These are phyloP conservation scores for Lymantria dispar DNA, from an alignment of 2,888 invertebrate species.

Conservation along the genomic window DNA sequence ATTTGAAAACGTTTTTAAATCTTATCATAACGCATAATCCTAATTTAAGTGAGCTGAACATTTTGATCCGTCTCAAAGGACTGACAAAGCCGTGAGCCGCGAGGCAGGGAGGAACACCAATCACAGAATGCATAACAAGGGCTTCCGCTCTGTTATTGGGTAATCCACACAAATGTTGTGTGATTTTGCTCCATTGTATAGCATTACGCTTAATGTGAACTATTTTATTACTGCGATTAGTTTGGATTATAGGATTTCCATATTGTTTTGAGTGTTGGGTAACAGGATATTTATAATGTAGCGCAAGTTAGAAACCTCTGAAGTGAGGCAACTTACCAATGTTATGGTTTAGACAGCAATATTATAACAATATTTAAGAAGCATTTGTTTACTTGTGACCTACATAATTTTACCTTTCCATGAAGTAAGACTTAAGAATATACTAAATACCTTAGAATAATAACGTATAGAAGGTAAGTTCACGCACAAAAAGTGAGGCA, in stretches of 20 bases:
- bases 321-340: not conserved
- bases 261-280: constrained; percentile 7
- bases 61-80: constrained; percentile 35
- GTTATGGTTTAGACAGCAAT: not conserved
- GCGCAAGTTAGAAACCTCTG: not conserved
- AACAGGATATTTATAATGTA: constrained; percentile 1
- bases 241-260: constrained; percentile 19
- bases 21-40: constrained; percentile 34
- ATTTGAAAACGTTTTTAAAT: constrained; percentile 22
- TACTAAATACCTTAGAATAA: no score
- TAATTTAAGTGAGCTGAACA: constrained; percentile 27
- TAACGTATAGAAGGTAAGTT: no score
- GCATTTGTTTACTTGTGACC: not conserved
- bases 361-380: not conserved
- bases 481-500: no score
- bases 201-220: constrained; percentile 17
- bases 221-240: constrained; percentile 10
- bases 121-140: constrained; percentile 46
- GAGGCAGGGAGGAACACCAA: constrained; percentile 34
- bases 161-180: constrained; percentile 23
- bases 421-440: no score
- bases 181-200: constrained; percentile 15
- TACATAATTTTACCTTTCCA: not conserved
- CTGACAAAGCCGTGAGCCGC: constrained; percentile 39
- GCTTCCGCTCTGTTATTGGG: constrained; percentile 23